Evolutionary conservation across 2,888 invertebrate species (phyloP), one percentile per base, ranked within the genome.

Genomic region (Dusona sp.): DNA sequence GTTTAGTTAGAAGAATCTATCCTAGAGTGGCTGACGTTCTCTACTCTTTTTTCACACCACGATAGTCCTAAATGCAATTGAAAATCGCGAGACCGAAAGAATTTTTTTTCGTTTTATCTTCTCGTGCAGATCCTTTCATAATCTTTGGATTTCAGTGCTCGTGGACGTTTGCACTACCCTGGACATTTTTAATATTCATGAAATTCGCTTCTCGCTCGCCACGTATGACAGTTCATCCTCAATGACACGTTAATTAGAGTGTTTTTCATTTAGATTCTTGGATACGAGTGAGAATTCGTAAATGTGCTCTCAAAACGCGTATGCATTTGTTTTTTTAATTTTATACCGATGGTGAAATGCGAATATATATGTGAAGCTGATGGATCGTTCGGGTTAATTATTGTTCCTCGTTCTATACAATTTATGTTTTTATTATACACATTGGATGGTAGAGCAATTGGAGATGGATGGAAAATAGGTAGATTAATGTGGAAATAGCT

Each of bases 1-100:
- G 64, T 65, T 65, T 29, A n/a, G 22, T 36, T 33, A 65, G 48
- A 65, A 65, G 25, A 65, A 77, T 64, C 45, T 57, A 75, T 75
- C n/a, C 33, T 45, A 3, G 64, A 64, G 42, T 45, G 48, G 45
- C 64, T 16, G 38, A 38, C 42, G 2, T 51, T 54, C 22, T 38
- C 25, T 25, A 13, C 3, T 64, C 64, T 64, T 75, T 45, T 64
- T 75, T 45, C 45, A n/a, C 61, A 33, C 61, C 25, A 61, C 42
- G 61, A 74, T 61, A 38, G 22, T n/a, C 9, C 45, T 48, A 51
- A 65, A 65, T 77, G 36, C 48, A 77, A 51, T 51, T 65, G 48
- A 33, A 51, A 77, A 65, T 77, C 22, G 29, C 4, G n/a, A 22
- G 33, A 65, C 48, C 75, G 64, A 29, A 48, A 77, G 16, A 48